These are phyloP conservation scores for Cerastoderma edule DNA, from an alignment of 2,888 invertebrate genomes.

Conservation along the genomic window DNA sequence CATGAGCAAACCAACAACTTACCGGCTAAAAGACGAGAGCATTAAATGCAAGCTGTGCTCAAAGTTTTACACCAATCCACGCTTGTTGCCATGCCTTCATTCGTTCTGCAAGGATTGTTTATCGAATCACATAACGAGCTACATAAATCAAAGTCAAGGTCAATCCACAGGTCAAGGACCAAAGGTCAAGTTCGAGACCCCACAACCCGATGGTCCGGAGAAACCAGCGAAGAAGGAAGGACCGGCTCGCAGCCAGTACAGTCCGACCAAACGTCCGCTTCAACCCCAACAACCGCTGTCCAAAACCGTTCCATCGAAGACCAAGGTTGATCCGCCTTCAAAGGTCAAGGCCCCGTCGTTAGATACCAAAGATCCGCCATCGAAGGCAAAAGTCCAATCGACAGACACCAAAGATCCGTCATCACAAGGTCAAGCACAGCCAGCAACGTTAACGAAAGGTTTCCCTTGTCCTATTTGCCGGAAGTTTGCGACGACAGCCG, in stretches of 20 bases:
- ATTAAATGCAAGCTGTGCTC: conserved; percentile 62
- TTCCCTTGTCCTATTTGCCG: conserved; percentile 58
- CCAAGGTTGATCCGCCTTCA: not conserved
- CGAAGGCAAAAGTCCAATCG: not conserved
- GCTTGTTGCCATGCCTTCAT: conserved; percentile 64
- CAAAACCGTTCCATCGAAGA: not conserved
- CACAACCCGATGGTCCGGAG: not conserved
- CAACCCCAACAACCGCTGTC: conserved; percentile 4
- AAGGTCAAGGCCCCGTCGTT: not conserved
- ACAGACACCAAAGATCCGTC: not conserved
- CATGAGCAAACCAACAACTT: conserved; percentile 20
- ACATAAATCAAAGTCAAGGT: not conserved
- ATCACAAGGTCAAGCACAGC: not conserved
- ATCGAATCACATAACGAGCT: conserved; percentile 47
- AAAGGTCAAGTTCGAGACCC: not conserved
- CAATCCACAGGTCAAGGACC: not conserved
- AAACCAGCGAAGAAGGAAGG: conserved; percentile 16
- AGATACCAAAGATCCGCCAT: not conserved
- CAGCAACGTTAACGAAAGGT: conserved; percentile 31
- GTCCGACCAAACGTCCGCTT: not conserved
- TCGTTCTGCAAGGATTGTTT: conserved; percentile 64
- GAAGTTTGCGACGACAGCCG: conserved; percentile 48
- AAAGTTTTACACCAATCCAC: conserved; percentile 56
- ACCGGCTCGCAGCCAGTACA: conserved; percentile 7
- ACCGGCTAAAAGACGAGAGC: conserved; percentile 50